Conservation (phyloP, 2,797 vertebrate genomes). For the Manis javanica region DNA sequence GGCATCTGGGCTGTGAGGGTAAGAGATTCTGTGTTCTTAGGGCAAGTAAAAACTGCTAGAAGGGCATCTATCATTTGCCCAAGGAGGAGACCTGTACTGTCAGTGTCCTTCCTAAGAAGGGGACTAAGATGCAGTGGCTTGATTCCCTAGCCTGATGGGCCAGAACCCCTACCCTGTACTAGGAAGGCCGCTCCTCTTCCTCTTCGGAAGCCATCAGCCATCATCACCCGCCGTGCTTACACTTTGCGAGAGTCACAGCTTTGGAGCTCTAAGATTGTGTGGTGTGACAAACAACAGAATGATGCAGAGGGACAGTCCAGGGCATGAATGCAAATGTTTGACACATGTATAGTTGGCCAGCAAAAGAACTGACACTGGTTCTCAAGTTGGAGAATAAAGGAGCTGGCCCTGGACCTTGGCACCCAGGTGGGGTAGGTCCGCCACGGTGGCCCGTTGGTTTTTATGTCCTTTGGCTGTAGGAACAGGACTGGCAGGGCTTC, state of each 20-base stretch:
- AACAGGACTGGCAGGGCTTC: not conserved
- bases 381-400: not conserved
- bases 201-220: not conserved
- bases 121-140: not conserved
- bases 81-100: not conserved
- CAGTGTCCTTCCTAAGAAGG: not conserved
- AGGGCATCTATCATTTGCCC: not conserved
- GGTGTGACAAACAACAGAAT: not conserved
- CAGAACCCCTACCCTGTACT: not conserved
- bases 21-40: not conserved
- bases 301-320: not conserved
- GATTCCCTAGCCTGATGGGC: too few species aligned
- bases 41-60: not conserved
- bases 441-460: not conserved
- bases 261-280: not conserved
- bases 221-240: not conserved
- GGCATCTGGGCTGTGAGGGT: not conserved
- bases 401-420: not conserved
- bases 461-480: not conserved
- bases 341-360: not conserved
- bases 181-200: not conserved
- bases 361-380: not conserved
- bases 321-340: not conserved
- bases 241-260: not conserved
- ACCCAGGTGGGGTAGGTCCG: not conserved